These are phyloP conservation scores for Gibbula magus DNA, from an alignment of 2,888 invertebrate genomes.

Conservation along the genomic window DNA sequence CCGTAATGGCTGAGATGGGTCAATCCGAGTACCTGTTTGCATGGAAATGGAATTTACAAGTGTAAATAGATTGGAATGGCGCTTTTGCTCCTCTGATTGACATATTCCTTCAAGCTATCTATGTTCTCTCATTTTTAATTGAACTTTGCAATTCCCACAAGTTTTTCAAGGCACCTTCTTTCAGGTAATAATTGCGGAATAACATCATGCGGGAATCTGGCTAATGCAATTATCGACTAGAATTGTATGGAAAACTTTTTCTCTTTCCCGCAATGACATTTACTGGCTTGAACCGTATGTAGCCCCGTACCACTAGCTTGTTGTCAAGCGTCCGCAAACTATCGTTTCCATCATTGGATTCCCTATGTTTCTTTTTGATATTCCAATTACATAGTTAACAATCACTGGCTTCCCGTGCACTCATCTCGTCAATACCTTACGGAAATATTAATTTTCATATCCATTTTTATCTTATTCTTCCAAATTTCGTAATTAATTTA, in stretches of 20 bases:
- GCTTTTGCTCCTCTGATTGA: background rate
- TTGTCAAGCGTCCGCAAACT: background rate
- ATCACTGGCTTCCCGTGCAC: too few species aligned
- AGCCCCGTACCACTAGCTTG: background rate
- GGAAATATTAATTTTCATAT: too few species aligned
- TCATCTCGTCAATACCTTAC: too few species aligned
- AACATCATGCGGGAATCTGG: background rate
- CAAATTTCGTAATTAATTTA: too few species aligned
- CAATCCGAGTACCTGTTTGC: background rate
- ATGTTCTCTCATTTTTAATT: background rate
- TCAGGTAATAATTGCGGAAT: background rate
- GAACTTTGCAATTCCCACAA: background rate
- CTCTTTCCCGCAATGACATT: background rate
- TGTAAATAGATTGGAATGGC: background rate
- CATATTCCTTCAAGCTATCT: background rate
- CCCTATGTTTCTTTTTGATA: too few species aligned
- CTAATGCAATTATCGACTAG: background rate
- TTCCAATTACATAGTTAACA: too few species aligned
- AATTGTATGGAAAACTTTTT: background rate
- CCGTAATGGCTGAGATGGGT: background rate
- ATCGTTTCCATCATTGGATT: background rate
- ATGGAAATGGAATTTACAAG: slow-evolving; percentile 1
- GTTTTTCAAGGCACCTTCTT: background rate
- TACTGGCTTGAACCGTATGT: background rate
- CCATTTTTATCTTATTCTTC: too few species aligned